Evolutionary conservation across 2,888 invertebrate genomes (phyloP), one percentile per base, ranked within the genome.

Genomic region (Phalera bucephala): DNA sequence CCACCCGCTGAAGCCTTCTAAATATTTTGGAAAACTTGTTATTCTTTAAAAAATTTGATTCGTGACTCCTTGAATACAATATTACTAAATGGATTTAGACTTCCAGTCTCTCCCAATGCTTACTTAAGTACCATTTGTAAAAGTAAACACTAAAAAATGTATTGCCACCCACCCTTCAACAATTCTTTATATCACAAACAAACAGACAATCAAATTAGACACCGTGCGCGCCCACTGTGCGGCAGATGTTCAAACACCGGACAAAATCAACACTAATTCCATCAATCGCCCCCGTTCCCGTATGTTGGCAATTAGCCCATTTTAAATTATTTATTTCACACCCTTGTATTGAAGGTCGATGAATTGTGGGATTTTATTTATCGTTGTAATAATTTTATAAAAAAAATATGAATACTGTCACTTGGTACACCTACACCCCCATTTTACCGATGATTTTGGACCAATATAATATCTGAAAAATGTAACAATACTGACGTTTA

Each of bases 221-320:
- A 62, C 40, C 54, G 37, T 56, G 34, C 39, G 36, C 57, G 35
- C 35, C 47, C 47, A 45, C 39, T 52, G 7, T 41, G 55, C 52
- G 64, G 66, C 81, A 82, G 80, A 80, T 82, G 82, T 78, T 58
- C 80, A 81, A 80, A 80, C 67, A 78, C 41, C 10, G 53, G 55
- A 51, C 59, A 57, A 46, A 55, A 56, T 43, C 45, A 58, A 58
- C 57, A 58, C 55, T 57, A 64, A 64, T 63, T 66, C 64, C 56
- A 78, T 72, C 72, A 71, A 74, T 75, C 71, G 40, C 58, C 38
- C 33, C 50, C 52, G 7, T 17, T 4, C 17, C 14, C 29, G 56
- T 56, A 59, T 53, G 59, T 33, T 47, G 44, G 56, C 57, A 59
- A 52, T 59, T 59, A 59, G 54, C 41, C 15, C 25, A 39, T 38